Percentiles rank a stretch among this genome's conserved stretches.
These are phyloP conservation scores for Mola mola DNA, from an alignment of 2,113 vertebrate species.

Conservation along the genomic window DNA sequence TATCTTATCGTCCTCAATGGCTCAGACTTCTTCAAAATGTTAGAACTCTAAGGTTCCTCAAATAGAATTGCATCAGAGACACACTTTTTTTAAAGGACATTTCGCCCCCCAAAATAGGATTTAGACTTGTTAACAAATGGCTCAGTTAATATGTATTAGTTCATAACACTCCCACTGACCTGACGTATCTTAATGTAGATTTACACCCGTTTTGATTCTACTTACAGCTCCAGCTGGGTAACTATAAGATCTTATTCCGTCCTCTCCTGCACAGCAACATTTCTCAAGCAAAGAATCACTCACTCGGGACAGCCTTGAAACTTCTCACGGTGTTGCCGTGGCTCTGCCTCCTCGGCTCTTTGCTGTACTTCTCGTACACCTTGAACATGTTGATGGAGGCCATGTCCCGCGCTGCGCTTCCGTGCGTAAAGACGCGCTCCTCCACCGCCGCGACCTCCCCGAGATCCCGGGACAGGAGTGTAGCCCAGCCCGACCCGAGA, in stretches of 20 bases:
- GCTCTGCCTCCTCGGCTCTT: slow-evolving; percentile 78
- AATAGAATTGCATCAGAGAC: too few relatives aligned
- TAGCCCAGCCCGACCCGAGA: slow-evolving; percentile 41
- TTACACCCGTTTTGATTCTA: too few relatives aligned
- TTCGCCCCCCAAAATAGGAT: too few relatives aligned
- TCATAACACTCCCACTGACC: too few relatives aligned
- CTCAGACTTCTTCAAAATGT: too few relatives aligned
- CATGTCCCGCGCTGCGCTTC: slow-evolving; percentile 79
- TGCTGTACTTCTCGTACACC: slow-evolving; percentile 89
- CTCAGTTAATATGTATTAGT: too few relatives aligned
- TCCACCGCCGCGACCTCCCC: slow-evolving; percentile 12
- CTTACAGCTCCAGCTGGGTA: too few relatives aligned
- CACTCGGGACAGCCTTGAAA: slow-evolving; percentile 87
- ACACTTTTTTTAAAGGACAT: too few relatives aligned
- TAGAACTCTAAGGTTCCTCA: too few relatives aligned
- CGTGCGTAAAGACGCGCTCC: slow-evolving; percentile 54
- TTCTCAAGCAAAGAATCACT: slow-evolving; percentile 50
- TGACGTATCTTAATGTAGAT: too few relatives aligned
- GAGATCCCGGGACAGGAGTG: slow-evolving; percentile 19
- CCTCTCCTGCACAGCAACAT: not conserved
- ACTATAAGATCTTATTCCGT: not conserved
- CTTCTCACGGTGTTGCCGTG: slow-evolving; percentile 92
- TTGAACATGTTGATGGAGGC: slow-evolving; percentile 88
- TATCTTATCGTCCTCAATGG: too few relatives aligned
- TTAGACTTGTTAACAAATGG: too few relatives aligned